Conservation (phyloP, 2,113 vertebrate species). For the Peromyscus leucopus region DNA sequence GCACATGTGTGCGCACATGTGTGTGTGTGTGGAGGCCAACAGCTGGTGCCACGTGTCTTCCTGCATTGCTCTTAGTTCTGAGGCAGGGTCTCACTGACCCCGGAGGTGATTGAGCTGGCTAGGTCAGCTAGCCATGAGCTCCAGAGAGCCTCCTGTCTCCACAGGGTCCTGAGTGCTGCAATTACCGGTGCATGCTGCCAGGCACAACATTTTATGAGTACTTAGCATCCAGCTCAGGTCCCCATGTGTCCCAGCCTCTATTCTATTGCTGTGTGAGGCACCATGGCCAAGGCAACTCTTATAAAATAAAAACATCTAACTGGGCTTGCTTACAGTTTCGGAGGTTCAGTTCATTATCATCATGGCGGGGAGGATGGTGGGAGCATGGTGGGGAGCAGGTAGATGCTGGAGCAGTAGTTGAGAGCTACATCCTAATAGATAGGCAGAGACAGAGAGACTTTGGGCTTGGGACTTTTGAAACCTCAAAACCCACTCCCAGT, state of each 20-base stretch:
- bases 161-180: background rate
- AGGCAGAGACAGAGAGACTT: background rate
- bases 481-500: background rate
- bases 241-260: background rate
- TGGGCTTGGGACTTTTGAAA: background rate
- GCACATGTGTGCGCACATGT: too few species aligned
- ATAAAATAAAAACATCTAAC: background rate
- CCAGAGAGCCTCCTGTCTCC: background rate
- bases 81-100: background rate
- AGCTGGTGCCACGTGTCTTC: background rate
- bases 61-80: background rate
- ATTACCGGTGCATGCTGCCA: background rate
- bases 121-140: background rate
- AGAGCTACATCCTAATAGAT: background rate
- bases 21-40: background rate
- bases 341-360: background rate
- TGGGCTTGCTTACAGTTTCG: background rate
- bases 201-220: background rate
- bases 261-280: background rate
- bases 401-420: background rate
- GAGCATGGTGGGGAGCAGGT: background rate
- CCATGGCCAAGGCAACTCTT: background rate
- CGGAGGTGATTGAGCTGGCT: background rate
- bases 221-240: background rate
- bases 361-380: background rate